Evolutionary conservation across 2,888 invertebrate species (phyloP), one percentile per base, ranked within the genome.

Genomic region (Parthenolecanium corni): DNA sequence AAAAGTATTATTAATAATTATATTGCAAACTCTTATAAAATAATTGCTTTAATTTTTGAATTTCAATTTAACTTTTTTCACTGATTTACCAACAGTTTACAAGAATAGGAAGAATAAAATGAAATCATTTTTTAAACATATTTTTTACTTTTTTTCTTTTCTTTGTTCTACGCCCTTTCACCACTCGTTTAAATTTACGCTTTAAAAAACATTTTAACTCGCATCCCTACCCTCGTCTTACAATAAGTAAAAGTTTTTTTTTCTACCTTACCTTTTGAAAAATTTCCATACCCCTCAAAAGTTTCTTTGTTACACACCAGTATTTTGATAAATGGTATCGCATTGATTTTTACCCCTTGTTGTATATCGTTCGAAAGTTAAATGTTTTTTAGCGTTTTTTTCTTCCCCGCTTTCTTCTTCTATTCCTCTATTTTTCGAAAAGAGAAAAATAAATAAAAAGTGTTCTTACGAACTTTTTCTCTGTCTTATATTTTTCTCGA

Each of bases 271-370:
- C 31, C 31, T 31, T 31, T 9, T 31, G 31, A 31, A 42, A 54
- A 54, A 40, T 23, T 54, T 54, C 54, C 42, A 54, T 54, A 54
- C 54, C 54, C 54, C 54, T 54, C 42, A 40, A 54, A 54, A 54
- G 54, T 54, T 31, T 54, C 54, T 54, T 54, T 54, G 54, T 54
- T 54, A 40, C 54, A n/a, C n/a, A 54, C 42, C 40, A 54, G 54
- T 54, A 54, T 54, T 54, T 54, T 54, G 54, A 54, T 54, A 54
- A 54, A 54, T 54, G 54, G 54, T 54, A 54, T 54, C 42, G 54
- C 54, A 54, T 54, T 54, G 54, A 54, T 54, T 54, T 54, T 54
- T 54, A 54, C 54, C 54, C 54, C 42, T 54, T 16, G 23, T 52
- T 16, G 54, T 31, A 31, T 54, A 54, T 54, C 54, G 54, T 54